Evolutionary conservation across 2,797 vertebrate species (phyloP), one percentile per base, ranked within the genome.

Genomic region (Paramormyrops hopkinsi): DNA sequence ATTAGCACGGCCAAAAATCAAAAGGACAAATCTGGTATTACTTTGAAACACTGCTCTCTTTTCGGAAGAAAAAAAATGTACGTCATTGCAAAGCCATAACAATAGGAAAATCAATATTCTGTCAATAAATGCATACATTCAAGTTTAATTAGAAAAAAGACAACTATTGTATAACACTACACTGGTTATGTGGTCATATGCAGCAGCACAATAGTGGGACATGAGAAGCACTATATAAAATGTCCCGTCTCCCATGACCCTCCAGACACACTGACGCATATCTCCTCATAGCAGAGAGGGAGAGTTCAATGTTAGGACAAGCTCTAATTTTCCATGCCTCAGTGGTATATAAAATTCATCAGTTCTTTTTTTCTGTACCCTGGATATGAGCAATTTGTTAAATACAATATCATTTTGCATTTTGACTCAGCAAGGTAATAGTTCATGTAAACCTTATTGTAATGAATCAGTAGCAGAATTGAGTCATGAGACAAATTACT

Each of bases 401-500:
- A 85, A 85, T 50, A 85, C 83, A 85, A 85, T 85, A 53, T 85
- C 79, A 84, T 25, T 53, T 25, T 85, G 83, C 44, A 46, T 53
- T 85, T 85, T 85, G n/a, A 85, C n/a, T 50, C 46, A 85, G 19
- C 54, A 88, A 54, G 19, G 73, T 73, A 73, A 73, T 73, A 73
- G 65, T 79, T 79, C 37, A 82, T 82, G 41, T 82, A 46, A 82
- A 19, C 33, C 53, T n/a, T 88, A 12, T 88, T 41, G 53, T 88
- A 88, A 88, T 88, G 29, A 56, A 88, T 54, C 54, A 88, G 87
- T 65, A 59, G 33, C 76, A 82, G 76, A 82, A 46, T 41, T 82
- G 76, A 82, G 76, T 82, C 41, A 82, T 46, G 41, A 82, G 41
- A 44, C 29, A 82, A 19, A 19, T 46, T n/a, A 41, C 17, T 46